Evolutionary conservation across 2,797 vertebrate species (phyloP).

Genomic region (Capromys pilorides): DNA sequence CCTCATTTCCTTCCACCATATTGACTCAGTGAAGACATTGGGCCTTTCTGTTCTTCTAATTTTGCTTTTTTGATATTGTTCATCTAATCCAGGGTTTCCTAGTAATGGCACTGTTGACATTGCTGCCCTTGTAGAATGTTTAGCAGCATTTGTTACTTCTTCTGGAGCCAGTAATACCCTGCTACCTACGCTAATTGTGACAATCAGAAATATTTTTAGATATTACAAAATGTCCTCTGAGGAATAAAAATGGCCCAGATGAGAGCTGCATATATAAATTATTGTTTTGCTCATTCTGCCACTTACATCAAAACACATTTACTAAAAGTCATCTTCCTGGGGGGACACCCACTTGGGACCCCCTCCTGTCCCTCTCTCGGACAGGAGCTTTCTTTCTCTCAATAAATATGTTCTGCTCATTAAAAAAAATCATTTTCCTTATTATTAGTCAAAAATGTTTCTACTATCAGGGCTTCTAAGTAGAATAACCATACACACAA

Average conservation of each 20-base stretch:
- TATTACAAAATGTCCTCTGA: background rate
- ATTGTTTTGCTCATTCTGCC: background rate
- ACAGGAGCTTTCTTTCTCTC: no score
- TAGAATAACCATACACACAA: slow-evolving; percentile 22
- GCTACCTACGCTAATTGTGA: background rate
- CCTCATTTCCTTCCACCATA: background rate
- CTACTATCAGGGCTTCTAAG: slow-evolving; percentile 20
- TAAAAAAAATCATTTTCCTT: background rate
- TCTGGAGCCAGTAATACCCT: background rate
- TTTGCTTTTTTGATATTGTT: slow-evolving; percentile 29
- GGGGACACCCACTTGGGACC: no score
- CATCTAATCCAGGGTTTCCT: background rate
- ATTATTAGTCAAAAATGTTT: slow-evolving; percentile 6
- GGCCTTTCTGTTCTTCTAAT: slow-evolving; percentile 6
- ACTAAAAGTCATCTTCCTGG: no score
- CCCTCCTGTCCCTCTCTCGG: no score
- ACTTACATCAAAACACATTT: background rate
- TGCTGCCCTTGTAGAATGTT: background rate
- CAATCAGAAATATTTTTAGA: slow-evolving; percentile 6
- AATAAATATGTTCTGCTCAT: no score
- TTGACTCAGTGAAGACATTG: slow-evolving; percentile 20
- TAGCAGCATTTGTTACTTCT: background rate
- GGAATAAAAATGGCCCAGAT: background rate
- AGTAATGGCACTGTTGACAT: background rate
- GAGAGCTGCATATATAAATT: background rate